Conservation (phyloP, 2,797 vertebrate genomes). For the Aselliscus stoliczkanus region DNA sequence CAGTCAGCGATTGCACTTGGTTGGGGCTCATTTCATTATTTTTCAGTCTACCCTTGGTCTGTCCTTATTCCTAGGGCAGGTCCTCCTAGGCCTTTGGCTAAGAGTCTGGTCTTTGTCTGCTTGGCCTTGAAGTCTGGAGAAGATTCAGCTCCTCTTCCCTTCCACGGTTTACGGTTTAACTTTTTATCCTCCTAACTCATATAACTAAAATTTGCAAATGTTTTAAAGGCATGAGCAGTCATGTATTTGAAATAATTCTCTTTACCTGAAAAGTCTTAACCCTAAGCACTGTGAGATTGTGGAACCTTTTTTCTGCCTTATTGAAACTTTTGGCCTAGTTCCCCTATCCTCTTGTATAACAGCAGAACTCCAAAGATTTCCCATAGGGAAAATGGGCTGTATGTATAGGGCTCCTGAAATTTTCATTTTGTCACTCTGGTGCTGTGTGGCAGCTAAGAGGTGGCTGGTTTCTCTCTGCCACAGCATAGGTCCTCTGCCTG, state of each 20-base stretch:
- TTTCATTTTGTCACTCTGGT: background rate
- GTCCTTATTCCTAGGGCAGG: background rate
- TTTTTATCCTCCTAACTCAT: background rate
- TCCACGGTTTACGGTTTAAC: background rate
- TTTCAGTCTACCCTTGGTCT: background rate
- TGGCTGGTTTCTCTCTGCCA: background rate
- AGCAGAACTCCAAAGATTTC: background rate
- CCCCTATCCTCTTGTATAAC: background rate
- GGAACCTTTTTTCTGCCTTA: background rate
- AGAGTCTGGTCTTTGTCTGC: background rate
- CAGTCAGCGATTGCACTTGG: background rate
- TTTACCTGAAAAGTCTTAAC: background rate
- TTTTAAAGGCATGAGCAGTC: background rate
- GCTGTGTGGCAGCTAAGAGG: background rate
- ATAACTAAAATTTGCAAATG: background rate
- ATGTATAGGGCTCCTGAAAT: background rate
- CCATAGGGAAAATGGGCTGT: background rate
- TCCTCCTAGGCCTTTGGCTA: background rate
- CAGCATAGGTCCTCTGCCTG: background rate
- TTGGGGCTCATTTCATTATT: background rate
- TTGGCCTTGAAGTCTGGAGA: background rate
- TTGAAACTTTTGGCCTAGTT: background rate
- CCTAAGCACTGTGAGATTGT: background rate
- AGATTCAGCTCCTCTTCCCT: background rate
- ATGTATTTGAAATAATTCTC: background rate